Conservation (phyloP, 2,113 vertebrate species). For the Coptodon bakossiorum region DNA sequence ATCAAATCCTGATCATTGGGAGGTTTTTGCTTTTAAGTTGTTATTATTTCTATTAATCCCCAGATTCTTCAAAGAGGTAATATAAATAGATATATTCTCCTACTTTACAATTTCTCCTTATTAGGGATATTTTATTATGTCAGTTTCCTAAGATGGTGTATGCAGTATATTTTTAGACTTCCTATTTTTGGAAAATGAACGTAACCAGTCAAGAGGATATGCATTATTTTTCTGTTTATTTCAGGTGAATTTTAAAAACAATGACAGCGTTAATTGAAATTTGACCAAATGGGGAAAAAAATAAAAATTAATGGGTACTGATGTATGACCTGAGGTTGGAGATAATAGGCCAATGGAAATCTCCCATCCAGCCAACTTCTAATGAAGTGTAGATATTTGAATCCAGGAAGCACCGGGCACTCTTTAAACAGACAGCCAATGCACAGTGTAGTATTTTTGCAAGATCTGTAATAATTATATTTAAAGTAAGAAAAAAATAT, state of each 20-base stretch:
- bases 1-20: conserved; percentile 13
- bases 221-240: conserved; percentile 39
- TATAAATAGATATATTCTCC: conserved; percentile 47
- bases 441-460: conserved; percentile 69
- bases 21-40: not conserved
- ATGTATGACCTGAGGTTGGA: not conserved
- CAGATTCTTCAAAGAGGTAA: conserved; percentile 46
- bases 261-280: conserved; percentile 30
- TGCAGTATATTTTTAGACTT: conserved; percentile 74
- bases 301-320: not conserved
- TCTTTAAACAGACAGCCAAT: conserved; percentile 64
- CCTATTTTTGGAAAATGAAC: conserved; percentile 66
- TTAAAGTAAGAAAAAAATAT: conserved; percentile 63
- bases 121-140: conserved; percentile 71
- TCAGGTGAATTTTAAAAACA: conserved; percentile 28
- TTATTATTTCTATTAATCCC: conserved; percentile 19
- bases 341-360: not conserved
- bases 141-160: conserved; percentile 69
- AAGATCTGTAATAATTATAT: conserved; percentile 68
- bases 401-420: conserved; percentile 58
- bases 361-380: conserved; percentile 11
- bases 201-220: conserved; percentile 27
- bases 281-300: conserved; percentile 28
- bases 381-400: conserved; percentile 63
- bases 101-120: conserved; percentile 59